phyloP scores from a whole-genome alignment of 2,888 invertebrate species.

The Cephonodes hylas region DNA sequence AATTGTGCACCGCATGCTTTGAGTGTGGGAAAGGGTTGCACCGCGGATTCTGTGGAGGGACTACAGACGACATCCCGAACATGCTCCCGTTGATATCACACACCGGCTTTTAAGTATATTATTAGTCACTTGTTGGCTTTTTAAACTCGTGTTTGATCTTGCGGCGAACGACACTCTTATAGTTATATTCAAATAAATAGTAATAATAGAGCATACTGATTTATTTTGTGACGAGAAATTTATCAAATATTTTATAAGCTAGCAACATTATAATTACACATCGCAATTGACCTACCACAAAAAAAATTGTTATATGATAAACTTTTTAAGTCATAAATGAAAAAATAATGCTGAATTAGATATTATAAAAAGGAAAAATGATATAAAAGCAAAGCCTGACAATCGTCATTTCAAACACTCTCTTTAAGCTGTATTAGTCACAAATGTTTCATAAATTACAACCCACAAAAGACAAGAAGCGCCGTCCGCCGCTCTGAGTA shows the following conservation, averaged over 20 bases:
- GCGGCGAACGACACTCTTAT: background rate
- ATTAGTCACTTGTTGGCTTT: conserved; percentile 1
- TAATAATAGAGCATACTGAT: too few relatives aligned
- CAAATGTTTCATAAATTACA: background rate
- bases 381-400: background rate
- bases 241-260: too few relatives aligned
- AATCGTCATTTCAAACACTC: background rate
- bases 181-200: too few relatives aligned
- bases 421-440: background rate
- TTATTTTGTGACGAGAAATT: too few relatives aligned
- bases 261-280: too few relatives aligned
- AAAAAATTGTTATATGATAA: too few relatives aligned
- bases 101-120: background rate
- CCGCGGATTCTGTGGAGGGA: background rate
- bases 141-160: background rate
- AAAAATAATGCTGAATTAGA: too few relatives aligned
- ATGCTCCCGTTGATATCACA: background rate
- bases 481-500: background rate
- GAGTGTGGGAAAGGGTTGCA: background rate
- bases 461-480: background rate
- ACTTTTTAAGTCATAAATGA: too few relatives aligned
- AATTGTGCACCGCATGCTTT: conserved; percentile 2
- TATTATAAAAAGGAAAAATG: too few relatives aligned
- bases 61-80: background rate
- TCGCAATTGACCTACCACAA: too few relatives aligned